Evolutionary conservation across 2,888 invertebrate genomes (phyloP), one percentile per base, ranked within the genome.

Genomic region (Heliconius sara): DNA sequence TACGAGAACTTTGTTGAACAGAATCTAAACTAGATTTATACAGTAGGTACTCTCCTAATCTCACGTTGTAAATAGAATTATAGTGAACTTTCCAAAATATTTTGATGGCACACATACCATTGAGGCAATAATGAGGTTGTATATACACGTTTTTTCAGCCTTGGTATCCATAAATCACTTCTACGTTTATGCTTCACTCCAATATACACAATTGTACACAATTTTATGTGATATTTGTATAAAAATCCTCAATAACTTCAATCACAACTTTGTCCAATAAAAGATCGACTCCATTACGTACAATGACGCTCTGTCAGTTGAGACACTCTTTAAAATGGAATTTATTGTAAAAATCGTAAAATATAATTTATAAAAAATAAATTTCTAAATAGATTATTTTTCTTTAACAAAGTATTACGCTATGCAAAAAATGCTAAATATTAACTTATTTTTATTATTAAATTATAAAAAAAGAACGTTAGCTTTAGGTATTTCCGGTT

Each of bases 221-320:
- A 88, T 89, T 91, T 91, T 90, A 87, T 86, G 89, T 92, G 91
- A 91, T 90, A 91, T 90, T 90, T 90, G 85, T 82, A 83, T 80
- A 81, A 88, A 91, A 89, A 87, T 85, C 86, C 84, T 85, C 86
- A 90, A 90, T 88, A 88, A 85, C 79, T 87, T 88, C 85, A 90
- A 88, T 89, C 89, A 90, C 85, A 89, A 91, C 87, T 90, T 85
- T 79, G 86, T 90, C 85, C 88, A 89, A 89, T 85, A 89, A 89
- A 91, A 92, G 90, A 90, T 95, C 94, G 96, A 95, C 96, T 96
- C 96, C 96, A 96, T 96, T 96, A 96, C 96, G 96, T 95, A 96
- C 95, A 95, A 96, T 93, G 96, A 96, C 96, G 96, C 96, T 95
- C 92, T 93, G 88, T 96, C 96, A 95, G 93, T 86, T 85, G 84